Evolutionary conservation across 2,113 vertebrate genomes (phyloP).

Genomic region (Pandion haliaetus): DNA sequence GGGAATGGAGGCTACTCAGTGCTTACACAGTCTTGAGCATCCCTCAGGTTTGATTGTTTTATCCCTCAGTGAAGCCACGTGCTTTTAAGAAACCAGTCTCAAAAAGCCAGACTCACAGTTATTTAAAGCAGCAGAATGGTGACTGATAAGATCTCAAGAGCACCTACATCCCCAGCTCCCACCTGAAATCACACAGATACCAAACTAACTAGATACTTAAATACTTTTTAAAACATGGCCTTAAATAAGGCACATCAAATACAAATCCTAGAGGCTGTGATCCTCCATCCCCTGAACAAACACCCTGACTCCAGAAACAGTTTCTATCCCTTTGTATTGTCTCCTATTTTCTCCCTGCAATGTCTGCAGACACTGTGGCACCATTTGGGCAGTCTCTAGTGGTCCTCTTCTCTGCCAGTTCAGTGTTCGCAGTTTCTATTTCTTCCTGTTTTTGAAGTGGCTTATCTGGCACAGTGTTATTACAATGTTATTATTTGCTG

Average conservation of each 20-base stretch:
- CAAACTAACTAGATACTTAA: not conserved
- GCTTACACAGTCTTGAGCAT: not conserved
- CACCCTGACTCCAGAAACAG: not conserved
- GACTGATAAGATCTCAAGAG: not conserved
- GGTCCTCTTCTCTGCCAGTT: not conserved
- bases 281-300: not conserved
- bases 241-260: not conserved
- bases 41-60: not conserved
- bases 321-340: not conserved
- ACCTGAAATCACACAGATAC: not conserved
- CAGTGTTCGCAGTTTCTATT: slow-evolving; percentile 1
- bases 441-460: slow-evolving; percentile 52
- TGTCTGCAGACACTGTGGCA: slow-evolving; percentile 24
- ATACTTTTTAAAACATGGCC: not conserved
- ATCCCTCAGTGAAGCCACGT: not conserved
- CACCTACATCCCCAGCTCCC: not conserved
- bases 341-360: not conserved
- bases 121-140: not conserved
- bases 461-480: slow-evolving; percentile 18
- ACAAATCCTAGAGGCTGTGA: not conserved
- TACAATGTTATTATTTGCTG: slow-evolving; percentile 11
- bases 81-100: not conserved
- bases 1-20: not conserved
- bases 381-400: not conserved
- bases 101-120: not conserved